Evolutionary conservation across 2,888 invertebrate genomes (phyloP), one percentile per base, ranked within the genome.

Genomic region (Lagria hirta): DNA sequence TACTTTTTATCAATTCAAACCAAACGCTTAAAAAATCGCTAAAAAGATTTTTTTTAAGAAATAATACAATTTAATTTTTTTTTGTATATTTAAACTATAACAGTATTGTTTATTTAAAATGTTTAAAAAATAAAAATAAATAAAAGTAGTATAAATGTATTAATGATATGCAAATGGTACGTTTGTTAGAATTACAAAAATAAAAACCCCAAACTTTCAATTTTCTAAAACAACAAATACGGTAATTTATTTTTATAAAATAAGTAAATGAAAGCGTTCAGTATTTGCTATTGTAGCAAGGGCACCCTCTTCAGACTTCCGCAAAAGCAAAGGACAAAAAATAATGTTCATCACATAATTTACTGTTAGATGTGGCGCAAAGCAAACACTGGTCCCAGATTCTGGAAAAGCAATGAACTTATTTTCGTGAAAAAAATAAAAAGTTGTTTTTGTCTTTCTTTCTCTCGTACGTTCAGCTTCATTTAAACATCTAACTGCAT

Each of bases 271-370:
- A 52, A 50, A 52, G 52, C 52, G 48, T 52, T 51, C 49, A 49
- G 49, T 42, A 44, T 51, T 52, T 38, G 48, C 45, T 43, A 50
- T 52, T 50, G 52, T 52, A 49, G 49, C 49, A 22, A 28, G 41
- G 49, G 44, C 52, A 49, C 52, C 49, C 52, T 52, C 47, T 49
- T 49, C 52, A 44, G 44, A 34, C 42, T 44, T 49, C 48, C 36
- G 43, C 36, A 40, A 49, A 51, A 51, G 52, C 47, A 47, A 49
- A 52, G 47, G 49, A 49, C 52, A 49, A 49, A 52, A 51, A 52
- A 49, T 52, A 52, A 52, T 52, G 52, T 52, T 52, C 52, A 46
- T 52, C 52, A 52, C 52, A 52, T 52, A 52, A 52, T 52, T 52
- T 47, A 52, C 52, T 43, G 45, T 52, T 52, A 52, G 52, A 52